These are phyloP conservation scores for Eledone cirrhosa DNA, from an alignment of 2,888 invertebrate species.

Conservation along the genomic window DNA sequence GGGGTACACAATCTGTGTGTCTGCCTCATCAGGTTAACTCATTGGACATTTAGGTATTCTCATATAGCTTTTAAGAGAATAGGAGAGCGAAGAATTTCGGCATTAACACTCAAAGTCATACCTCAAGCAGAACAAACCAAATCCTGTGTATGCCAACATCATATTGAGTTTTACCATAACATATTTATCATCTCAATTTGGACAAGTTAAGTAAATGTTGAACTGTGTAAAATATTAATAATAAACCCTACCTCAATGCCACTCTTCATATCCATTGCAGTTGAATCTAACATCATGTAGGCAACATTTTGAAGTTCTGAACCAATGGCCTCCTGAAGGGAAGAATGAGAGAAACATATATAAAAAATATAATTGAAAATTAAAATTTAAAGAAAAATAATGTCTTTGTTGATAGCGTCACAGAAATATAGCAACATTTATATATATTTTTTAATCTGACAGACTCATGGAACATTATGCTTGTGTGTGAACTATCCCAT, in stretches of 20 bases:
- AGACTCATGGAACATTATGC: conserved; percentile 34
- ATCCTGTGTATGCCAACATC: too few relatives aligned
- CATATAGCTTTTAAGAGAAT: too few relatives aligned
- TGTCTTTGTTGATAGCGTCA: conserved; percentile 41
- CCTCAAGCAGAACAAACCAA: too few relatives aligned
- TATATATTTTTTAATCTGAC: conserved; percentile 45
- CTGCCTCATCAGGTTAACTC: too few relatives aligned
- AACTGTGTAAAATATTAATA: too few relatives aligned
- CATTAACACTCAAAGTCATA: too few relatives aligned
- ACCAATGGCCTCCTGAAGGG: conserved; percentile 62
- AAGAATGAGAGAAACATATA: background rate
- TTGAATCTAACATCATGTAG: conserved; percentile 67
- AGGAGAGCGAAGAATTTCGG: background rate
- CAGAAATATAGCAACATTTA: conserved; percentile 61
- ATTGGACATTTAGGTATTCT: background rate
- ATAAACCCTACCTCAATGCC: conserved; percentile 65
- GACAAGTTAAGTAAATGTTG: too few relatives aligned
- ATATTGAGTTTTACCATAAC: too few relatives aligned
- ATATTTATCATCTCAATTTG: too few relatives aligned
- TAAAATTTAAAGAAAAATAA: conserved; percentile 49
- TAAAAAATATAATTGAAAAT: background rate
- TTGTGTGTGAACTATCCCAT: too few relatives aligned
- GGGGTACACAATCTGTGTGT: too few relatives aligned
- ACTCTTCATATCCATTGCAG: conserved; percentile 59
- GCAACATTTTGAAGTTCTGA: conserved; percentile 69